A percentile compares a stretch with the other conserved stretches of the same genome.
Conservation (phyloP, 2,797 vertebrate genomes). For the Pipistrellus pipistrellus region DNA sequence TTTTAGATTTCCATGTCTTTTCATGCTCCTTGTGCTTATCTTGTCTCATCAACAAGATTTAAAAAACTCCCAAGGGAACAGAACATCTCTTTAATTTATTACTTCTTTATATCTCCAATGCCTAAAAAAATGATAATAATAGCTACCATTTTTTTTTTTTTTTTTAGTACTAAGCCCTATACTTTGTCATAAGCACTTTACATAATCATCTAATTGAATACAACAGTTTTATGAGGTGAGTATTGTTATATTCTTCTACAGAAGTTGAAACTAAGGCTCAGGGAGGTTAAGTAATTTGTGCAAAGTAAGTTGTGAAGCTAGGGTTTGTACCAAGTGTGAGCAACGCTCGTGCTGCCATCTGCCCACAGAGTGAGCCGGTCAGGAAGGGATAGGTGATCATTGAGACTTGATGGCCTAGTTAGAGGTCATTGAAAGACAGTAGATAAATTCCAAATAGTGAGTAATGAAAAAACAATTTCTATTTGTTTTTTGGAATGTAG, state of each 20-base stretch:
- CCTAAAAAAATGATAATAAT: not conserved
- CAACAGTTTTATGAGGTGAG: not conserved
- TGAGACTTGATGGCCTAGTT: not conserved
- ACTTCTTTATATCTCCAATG: slow-evolving; percentile 3
- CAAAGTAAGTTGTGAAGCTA: not conserved
- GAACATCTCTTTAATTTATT: not conserved
- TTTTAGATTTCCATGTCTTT: not conserved
- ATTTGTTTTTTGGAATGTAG: slow-evolving; percentile 60
- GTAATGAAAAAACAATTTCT: slow-evolving; percentile 69
- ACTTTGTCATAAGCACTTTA: not conserved
- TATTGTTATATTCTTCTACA: not conserved
- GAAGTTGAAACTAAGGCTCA: slow-evolving; percentile 46
- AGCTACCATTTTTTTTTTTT: not conserved
- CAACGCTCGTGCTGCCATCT: not conserved
- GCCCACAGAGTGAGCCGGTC: not conserved
- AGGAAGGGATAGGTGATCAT: not conserved
- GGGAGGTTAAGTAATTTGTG: not conserved
- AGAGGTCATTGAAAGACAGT: slow-evolving; percentile 34
- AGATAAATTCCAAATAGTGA: slow-evolving; percentile 47
- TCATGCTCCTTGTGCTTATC: not conserved
- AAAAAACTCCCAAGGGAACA: slow-evolving; percentile 43
- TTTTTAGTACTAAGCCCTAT: not conserved
- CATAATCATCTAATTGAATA: not conserved
- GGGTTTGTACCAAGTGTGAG: not conserved
- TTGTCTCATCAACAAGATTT: slow-evolving; percentile 1